Evolutionary conservation across 2,113 vertebrate species (phyloP).

Genomic region (Gavia stellata): DNA sequence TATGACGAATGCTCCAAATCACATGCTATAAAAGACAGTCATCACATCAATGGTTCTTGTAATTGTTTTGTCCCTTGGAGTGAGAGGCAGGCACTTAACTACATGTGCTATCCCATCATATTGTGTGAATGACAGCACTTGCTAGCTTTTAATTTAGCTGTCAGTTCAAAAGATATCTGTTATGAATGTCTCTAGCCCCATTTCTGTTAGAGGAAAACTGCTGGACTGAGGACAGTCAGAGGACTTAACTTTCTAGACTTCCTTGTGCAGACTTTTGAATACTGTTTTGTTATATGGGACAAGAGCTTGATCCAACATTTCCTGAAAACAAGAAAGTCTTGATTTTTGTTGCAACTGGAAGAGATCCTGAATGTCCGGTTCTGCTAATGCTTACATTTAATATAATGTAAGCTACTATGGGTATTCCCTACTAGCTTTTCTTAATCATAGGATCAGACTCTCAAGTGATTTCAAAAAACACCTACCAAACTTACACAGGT

Average conservation of each 20-base stretch:
- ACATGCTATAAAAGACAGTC: constrained; percentile 56
- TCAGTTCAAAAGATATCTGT: constrained; percentile 54
- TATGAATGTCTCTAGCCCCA: constrained; percentile 16
- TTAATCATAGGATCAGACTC: not conserved
- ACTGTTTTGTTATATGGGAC: not conserved
- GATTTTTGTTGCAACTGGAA: not conserved
- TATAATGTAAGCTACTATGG: not conserved
- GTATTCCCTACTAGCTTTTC: not conserved
- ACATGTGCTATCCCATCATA: constrained; percentile 51
- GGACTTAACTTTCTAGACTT: not conserved
- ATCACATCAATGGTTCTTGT: constrained; percentile 52
- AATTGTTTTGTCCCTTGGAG: constrained; percentile 63
- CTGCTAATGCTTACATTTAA: not conserved
- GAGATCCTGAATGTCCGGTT: not conserved
- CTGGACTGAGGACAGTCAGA: not conserved
- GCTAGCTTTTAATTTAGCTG: constrained; percentile 57
- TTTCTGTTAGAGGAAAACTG: constrained; percentile 20
- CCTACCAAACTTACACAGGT: not conserved
- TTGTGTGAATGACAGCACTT: constrained; percentile 50
- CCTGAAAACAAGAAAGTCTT: not conserved
- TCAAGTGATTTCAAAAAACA: not conserved
- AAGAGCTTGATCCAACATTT: not conserved
- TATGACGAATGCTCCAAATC: constrained; percentile 53
- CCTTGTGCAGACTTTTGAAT: not conserved
- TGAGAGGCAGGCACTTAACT: constrained; percentile 63